These are phyloP conservation scores for Vireo altiloquus DNA, from an alignment of 2,113 vertebrate species.

Conservation along the genomic window DNA sequence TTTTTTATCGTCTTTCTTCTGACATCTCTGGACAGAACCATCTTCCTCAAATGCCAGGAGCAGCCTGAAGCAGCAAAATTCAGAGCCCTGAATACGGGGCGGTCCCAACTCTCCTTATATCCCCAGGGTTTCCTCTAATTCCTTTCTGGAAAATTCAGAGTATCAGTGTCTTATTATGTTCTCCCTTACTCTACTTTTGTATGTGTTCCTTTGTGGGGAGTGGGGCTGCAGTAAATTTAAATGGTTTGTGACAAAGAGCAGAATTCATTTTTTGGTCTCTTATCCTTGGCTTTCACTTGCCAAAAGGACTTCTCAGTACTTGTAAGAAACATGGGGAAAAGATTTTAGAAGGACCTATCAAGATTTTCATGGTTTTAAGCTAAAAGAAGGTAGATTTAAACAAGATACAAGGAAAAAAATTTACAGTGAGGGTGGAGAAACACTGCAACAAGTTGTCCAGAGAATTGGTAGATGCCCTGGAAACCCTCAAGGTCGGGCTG, in stretches of 20 bases:
- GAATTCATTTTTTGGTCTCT: not conserved
- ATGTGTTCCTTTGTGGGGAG: not conserved
- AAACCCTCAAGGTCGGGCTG: not conserved
- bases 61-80: not conserved
- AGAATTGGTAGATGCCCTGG: not conserved
- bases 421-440: not conserved
- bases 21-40: not conserved
- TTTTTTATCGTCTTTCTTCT: not conserved
- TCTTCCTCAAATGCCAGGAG: not conserved
- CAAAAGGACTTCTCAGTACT: not conserved
- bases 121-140: not conserved
- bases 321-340: not conserved
- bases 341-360: not conserved
- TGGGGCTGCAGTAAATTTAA: not conserved
- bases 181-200: not conserved
- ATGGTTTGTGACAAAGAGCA: not conserved
- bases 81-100: not conserved
- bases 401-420: not conserved
- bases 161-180: not conserved
- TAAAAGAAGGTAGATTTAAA: not conserved
- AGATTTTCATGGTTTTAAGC: not conserved
- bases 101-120: not conserved
- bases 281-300: not conserved
- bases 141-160: not conserved
- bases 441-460: not conserved